Evolutionary conservation across 37 sponge, comb jelly and placozoan species (phyloP).

Genomic region (Halisarca cf. caerulea): DNA sequence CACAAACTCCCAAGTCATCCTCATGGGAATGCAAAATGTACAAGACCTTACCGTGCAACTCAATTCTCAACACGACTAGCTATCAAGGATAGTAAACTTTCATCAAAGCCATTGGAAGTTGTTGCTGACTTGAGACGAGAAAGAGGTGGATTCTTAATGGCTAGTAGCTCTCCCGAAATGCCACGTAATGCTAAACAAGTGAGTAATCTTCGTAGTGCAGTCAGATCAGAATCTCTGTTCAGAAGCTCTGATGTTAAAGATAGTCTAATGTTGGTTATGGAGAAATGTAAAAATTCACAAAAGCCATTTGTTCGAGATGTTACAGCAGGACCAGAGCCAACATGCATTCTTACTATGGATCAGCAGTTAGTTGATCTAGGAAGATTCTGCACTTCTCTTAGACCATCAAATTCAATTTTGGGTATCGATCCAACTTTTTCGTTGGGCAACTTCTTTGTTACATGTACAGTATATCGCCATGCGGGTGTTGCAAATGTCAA

Average conservation of each 20-base stretch:
- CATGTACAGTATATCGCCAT: background rate
- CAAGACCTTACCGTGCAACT: background rate
- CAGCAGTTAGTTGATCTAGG: constrained; percentile 1
- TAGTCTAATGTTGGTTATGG: background rate
- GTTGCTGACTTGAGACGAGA: background rate
- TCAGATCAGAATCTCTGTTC: too few species aligned
- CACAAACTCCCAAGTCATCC: background rate
- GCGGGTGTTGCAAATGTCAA: background rate
- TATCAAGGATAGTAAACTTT: background rate
- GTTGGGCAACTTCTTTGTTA: background rate
- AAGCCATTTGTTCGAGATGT: background rate
- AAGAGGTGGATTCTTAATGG: background rate
- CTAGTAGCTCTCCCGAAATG: background rate
- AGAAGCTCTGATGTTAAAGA: too few species aligned
- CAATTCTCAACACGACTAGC: background rate
- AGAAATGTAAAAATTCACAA: background rate
- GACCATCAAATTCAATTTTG: background rate
- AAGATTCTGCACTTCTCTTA: background rate
- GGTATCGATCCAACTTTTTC: constrained; percentile 1
- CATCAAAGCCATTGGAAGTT: background rate
- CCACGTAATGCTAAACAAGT: too few species aligned
- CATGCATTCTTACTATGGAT: background rate
- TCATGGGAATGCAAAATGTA: background rate
- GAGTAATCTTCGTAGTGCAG: too few species aligned
- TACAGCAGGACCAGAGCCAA: background rate